Evolutionary conservation across 2,888 invertebrate species (phyloP), one percentile per base, ranked within the genome.

Genomic region (Sicus ferrugineus): DNA sequence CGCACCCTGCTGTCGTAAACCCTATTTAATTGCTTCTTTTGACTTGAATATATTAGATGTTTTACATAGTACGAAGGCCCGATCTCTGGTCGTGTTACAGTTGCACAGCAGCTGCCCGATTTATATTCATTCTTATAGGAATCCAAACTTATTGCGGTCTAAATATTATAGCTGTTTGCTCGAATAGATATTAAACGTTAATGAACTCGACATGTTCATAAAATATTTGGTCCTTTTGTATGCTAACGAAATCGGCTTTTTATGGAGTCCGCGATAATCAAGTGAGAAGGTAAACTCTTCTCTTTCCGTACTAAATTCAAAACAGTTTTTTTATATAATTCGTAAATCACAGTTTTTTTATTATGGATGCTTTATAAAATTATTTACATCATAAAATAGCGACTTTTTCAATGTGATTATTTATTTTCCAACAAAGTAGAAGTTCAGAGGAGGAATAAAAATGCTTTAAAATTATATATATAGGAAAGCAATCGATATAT

Each of bases 121-220:
- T 63, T 28, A 9, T 31, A 52, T 52, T 31, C 14, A 50, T 52
- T 64, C 31, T n/a, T 50, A 28, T 21, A 34, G 31, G 31, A 31
- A 23, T 23, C 34, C 23, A 11, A 30, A 16, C 34, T 26, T 61
- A 19, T 64, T 64, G 34, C 52, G 28, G 30, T 52, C 52, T 28
- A 64, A 64, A 64, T 64, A 50, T 64, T 64, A 34, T 64, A 31
- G 50, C 30, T 52, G 50, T 19, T 64, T 38, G 21, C 42, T n/a
- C 26, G 34, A 16, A 16, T 31, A 26, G 31, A 52, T 34, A 64
- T 52, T 64, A 65, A 65, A 54, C 59, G 58, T 67, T 67, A 67
- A 67, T 67, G 67, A 67, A 67, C 67, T 59, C 67, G 46, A 67
- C 67, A 67, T 58, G 59, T 48, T 48, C 21, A 59, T 58, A 46